Base-by-base conservation (phyloP, 92 coral and sea anemone genomes). In the Montipora capitata region DNA sequence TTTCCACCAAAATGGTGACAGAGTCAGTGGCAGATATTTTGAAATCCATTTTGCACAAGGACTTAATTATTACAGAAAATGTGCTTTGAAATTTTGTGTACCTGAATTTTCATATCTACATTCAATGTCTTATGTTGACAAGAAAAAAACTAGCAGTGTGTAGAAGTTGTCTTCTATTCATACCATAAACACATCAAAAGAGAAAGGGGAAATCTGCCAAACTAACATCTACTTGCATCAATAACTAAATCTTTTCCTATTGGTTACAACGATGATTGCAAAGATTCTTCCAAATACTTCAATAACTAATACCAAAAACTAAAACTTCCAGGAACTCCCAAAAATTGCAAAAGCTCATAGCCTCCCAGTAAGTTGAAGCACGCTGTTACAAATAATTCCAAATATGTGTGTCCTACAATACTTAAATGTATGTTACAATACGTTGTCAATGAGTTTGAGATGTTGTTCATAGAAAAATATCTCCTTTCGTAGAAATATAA, bases 401-500 rank as follows among this genome's bases (percentile, higher is more conserved):
- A 79, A 79, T 63, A 79, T 27, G 11, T 43, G 4, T 48, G 7
- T 44, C 27, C 13, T 14, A 79, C 58, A 18, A 6, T 45, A 15
- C 15, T 14, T 27, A 27, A 10, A 7, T 48, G 9, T 57, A 41
- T 38, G 18, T 44, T 2, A 35, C 3, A 7, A 13, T 44, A 66
- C 12, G 27, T 64, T 79, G 20, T 10, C 56, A 38, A 64, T 44
- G 2, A 63, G 20, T 44, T 6, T 44, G 61, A 44, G 61, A 65
- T 44, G 39, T 59, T 43, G 54, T 65, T 15, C 14, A 45, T 79
- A 65, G 74, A 79, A 79, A 79, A 79, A 79, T 79, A 79, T 61
- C 74, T 79, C 72, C 18, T 43, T 44, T 79, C n/a, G 40, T 78
- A 65, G 44, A 79, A 79, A 79, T 79, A 79, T 79, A 79, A 27